These are phyloP conservation scores for Orthosia incerta DNA, from an alignment of 2,888 invertebrate genomes.

Conservation along the genomic window DNA sequence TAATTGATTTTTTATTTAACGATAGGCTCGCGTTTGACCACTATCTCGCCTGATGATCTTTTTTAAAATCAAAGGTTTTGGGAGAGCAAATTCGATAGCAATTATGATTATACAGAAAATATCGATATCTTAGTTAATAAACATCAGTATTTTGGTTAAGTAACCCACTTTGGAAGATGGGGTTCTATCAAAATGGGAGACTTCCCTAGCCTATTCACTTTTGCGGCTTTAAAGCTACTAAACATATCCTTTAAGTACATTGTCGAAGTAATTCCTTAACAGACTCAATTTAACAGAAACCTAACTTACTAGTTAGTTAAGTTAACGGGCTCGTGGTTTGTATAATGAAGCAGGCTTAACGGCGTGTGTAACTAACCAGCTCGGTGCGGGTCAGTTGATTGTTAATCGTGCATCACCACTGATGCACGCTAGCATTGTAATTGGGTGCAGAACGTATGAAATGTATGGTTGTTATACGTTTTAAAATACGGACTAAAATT, in stretches of 20 bases:
- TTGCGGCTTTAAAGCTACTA: neutral
- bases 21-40: too few species aligned
- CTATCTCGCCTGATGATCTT: too few species aligned
- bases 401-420: conserved; percentile 19
- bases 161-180: too few species aligned
- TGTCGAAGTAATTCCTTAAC: conserved; percentile 27
- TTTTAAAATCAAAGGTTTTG: neutral
- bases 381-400: conserved; percentile 25
- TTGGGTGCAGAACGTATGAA: neutral
- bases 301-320: conserved; percentile 33
- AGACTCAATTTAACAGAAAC: conserved; percentile 6
- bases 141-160: too few species aligned
- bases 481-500: too few species aligned
- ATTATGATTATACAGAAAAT: neutral
- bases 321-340: conserved; percentile 30
- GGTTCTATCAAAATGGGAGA: neutral
- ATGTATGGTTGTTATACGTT: neutral
- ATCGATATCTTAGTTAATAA: too few species aligned
- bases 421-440: neutral
- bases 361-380: conserved; percentile 37
- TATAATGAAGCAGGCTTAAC: conserved; percentile 47
- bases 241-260: neutral
- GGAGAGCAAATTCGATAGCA: neutral
- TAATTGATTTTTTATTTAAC: too few species aligned
- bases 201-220: neutral